Evolutionary conservation across 2,113 vertebrate genomes (phyloP).

Genomic region (Microtus richardsoni): DNA sequence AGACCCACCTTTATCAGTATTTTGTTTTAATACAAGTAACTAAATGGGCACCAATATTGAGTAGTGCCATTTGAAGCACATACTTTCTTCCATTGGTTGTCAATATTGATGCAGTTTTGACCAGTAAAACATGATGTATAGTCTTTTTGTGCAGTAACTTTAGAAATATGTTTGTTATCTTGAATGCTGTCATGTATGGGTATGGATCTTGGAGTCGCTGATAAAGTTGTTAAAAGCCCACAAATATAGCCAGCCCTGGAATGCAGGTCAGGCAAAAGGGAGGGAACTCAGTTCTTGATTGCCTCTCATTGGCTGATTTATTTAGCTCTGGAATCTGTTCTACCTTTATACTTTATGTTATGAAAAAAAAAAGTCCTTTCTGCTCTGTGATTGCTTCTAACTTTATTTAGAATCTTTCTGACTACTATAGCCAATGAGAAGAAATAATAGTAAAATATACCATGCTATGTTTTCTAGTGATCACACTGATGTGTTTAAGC

Average conservation of each 20-base stretch:
- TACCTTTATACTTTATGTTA: background rate
- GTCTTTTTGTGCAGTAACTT: conserved; percentile 16
- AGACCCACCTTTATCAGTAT: background rate
- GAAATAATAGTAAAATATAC: conserved; percentile 1
- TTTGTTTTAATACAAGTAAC: background rate
- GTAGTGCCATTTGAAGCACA: background rate
- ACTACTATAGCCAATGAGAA: background rate
- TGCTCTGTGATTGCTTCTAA: background rate
- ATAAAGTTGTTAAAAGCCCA: background rate
- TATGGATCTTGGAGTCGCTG: conserved; percentile 29
- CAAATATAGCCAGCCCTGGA: background rate
- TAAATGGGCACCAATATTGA: background rate
- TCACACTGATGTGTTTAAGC: background rate
- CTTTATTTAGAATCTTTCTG: background rate
- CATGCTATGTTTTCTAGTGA: conserved; percentile 18
- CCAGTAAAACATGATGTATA: background rate
- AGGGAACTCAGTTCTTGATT: background rate
- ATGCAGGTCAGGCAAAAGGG: background rate
- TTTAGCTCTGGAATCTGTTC: background rate
- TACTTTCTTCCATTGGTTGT: background rate
- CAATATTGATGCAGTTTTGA: background rate
- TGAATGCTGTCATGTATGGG: background rate
- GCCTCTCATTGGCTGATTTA: background rate
- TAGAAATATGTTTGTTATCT: background rate
- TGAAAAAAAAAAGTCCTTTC: conserved; percentile 1